Base-by-base conservation (phyloP, 2,113 vertebrate genomes). In the Typhlomys cinereus region DNA sequence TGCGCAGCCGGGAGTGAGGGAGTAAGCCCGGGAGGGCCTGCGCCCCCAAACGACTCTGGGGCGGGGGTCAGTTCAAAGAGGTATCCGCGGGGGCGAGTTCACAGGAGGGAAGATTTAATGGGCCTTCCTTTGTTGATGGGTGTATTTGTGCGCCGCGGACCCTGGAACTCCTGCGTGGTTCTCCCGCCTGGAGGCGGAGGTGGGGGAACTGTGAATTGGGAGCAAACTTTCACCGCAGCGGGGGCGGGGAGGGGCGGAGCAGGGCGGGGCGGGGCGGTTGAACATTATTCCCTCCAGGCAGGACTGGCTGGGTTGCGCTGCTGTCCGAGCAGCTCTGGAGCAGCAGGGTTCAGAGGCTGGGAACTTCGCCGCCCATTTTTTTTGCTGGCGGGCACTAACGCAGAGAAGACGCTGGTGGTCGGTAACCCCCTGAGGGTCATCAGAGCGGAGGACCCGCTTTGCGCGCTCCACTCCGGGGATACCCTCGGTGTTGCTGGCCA, bases 81-180 rank as follows among this genome's bases (percentile, higher is more conserved):
- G 87, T 79, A 59, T 92, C 83, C 81, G 54, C 85, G 94, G 94
- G 73, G 85, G 92, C n/a, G 44, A 93, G 92, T 91, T 94, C 89
- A 59, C 92, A 94, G 90, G 93, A 94, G 96, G 90, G 90, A 94
- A 92, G 92, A 74, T 85, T 94, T 96, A 94, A 96, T 92, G 94
- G 93, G 92, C 94, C 94, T 96, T 86, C 91, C 94, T 95, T 96
- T 97, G 95, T 96, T 86, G 84, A 84, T 92, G 91, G 95, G 91
- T 84, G 95, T 95, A 87, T 95, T 94, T 89, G 91, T 91, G 71
- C 86, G 12, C 64, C 0, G n/a, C 23, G 73, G 94, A 93, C 79
- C 76, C 71, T 39, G 50, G 57, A 94, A 93, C 75, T 95, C 94
- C 95, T 82, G 50, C 25, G 70, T 34, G 95, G 86, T 80, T 71